Base-by-base conservation (phyloP, 2,797 vertebrate genomes). In the Pantherophis vulpinus region DNA sequence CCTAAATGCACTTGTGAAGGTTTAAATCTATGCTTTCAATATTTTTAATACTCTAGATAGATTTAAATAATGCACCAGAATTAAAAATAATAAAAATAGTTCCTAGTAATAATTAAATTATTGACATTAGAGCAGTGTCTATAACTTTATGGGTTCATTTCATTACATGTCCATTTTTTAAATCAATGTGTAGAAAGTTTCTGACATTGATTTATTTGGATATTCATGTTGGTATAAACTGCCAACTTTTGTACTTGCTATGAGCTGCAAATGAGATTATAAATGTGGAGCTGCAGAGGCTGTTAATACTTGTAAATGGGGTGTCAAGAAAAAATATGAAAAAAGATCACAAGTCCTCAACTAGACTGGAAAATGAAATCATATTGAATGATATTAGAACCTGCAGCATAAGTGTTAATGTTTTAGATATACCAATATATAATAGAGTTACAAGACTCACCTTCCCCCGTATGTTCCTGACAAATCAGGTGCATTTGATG, bases 391-490 rank as follows among this genome's bases (percentile, higher is more conserved):
- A 95, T 87, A 93, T 91, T 86, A 95, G 79, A 89, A 74, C 58
- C 3, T 90, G 89, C 86, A 91, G 61, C 61, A 59, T 63, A 47
- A 79, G 88, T 94, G 93, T 92, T 95, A 96, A 95, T 87, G 25
- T 92, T 93, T 94, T 94, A 92, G 93, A 59, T 63, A 94, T 92
- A 93, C 94, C 89, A 95, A 93, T 79, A 93, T 89, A 92, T 88
- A 90, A 87, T 89, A 88, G 74, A 70, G 87, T 55, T 91, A 87
- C 93, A 91, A 91, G 13, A 63, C 23, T 51, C 37, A 87, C 47
- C 91, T 32, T 32, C 70, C 86, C 32, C 25, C 79, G 29, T 90
- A 92, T 92, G 61, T 91, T 93, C 90, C 58, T 91, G 90, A 89
- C 86, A 91, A 91, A 89, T 79, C 51, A 88, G 87, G 87, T 83